Evolutionary conservation across 1,140 invertebrate species (phyloP).

Genomic region (Pseudomyrmex pallidus): DNA sequence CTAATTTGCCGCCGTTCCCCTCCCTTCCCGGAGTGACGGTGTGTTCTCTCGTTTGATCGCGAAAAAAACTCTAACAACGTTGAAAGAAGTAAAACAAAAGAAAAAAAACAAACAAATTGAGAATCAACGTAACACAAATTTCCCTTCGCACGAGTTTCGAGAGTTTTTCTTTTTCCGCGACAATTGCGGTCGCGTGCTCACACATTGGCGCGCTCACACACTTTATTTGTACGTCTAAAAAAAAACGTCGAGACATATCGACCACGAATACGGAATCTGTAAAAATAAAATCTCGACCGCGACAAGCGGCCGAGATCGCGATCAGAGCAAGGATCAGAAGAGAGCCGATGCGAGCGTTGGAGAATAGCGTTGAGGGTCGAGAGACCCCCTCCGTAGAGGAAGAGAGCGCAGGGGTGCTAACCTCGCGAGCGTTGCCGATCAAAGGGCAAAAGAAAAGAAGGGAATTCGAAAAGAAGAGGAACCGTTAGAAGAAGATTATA

Average conservation of each 20-base stretch:
- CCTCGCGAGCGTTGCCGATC: conserved; percentile 3
- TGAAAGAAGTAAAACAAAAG: not conserved
- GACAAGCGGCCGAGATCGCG: conserved; percentile 51
- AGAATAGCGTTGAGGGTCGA: conserved; percentile 56
- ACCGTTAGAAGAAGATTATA: not conserved
- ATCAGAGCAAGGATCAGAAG: conserved; percentile 76
- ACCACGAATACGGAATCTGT: conserved; percentile 59
- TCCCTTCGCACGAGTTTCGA: not conserved
- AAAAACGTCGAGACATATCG: not conserved
- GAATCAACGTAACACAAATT: conserved; percentile 6
- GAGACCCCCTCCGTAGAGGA: conserved; percentile 50
- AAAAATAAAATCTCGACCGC: conserved; percentile 39
- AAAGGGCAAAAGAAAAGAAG: conserved; percentile 13
- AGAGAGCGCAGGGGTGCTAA: conserved; percentile 26
- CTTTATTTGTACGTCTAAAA: not conserved
- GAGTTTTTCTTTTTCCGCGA: conserved; percentile 3
- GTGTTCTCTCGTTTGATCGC: not conserved
- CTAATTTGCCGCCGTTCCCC: not conserved
- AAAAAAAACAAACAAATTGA: not conserved
- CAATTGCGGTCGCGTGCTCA: conserved; percentile 33
- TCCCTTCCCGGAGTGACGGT: not conserved
- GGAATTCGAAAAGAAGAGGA: conserved; percentile 14
- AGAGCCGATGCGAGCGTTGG: conserved; percentile 66
- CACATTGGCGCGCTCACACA: not conserved
- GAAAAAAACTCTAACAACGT: conserved; percentile 24